Base-by-base conservation (phyloP, 1,140 invertebrate species). In the Rhyacophila brunnea region DNA sequence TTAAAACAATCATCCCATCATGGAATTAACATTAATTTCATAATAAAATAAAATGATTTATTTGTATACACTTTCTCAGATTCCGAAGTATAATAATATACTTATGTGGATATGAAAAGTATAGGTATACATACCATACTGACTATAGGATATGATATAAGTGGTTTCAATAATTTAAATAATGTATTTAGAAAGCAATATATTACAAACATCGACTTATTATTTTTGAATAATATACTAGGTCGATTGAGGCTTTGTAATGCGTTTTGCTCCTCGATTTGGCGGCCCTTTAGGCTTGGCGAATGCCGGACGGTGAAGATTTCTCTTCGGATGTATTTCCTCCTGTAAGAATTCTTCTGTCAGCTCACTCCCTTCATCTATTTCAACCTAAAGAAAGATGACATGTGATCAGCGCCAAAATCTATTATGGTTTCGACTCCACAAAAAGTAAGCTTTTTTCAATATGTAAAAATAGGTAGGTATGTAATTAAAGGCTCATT, bases 231-330 rank as follows among this genome's bases (percentile, higher is more conserved):
- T 34, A 34, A 14, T 45, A 14, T 52, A 66, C 59, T 68, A 62
- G 58, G 69, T 64, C 48, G 69, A 45, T 63, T 85, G 84, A 19
- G 85, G 70, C 78, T 90, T 93, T 48, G 92, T 95, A 58, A 96
- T 83, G 58, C 94, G 82, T 75, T 93, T 93, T 6, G 93, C 92
- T 42, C 95, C 95, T 68, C 95, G 81, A 67, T 90, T 90, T 2
- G 92, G 90, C 62, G 95, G 95, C 34, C 93, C 94, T 79, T 95
- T 96, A 9, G 95, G 95, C 77, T 96, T 96, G 19, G 91, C 91
- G 82, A 98, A 98, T 66, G 94, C 92, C 23, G 90, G 91, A 66
- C 88, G 84, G 73, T 93, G 89, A 42, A 95, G 83, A 74, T 90
- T 93, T 68, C 90, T 88, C 73, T 93, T 95, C 6, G 96, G 96